These are phyloP conservation scores for Muraenolepis orangiensis DNA, from an alignment of 2,797 vertebrate species.

Conservation along the genomic window DNA sequence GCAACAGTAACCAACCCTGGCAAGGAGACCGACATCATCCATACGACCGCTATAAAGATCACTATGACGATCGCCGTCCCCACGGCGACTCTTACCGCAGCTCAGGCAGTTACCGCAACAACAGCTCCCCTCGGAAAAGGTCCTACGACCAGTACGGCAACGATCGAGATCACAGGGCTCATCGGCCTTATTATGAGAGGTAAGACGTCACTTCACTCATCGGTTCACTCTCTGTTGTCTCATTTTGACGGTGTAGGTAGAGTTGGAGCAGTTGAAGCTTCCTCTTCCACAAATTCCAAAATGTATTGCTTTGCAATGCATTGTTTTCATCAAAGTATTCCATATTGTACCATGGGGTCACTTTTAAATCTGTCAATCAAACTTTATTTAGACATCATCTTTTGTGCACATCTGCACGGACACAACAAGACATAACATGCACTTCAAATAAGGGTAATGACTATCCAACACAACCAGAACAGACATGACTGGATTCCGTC, in stretches of 20 bases:
- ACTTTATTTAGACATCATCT: too few species aligned
- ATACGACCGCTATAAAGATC: slow-evolving; percentile 97
- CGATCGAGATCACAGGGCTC: slow-evolving; percentile 89
- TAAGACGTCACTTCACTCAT: slow-evolving; percentile 46
- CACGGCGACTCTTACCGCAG: slow-evolving; percentile 86
- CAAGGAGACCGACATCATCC: slow-evolving; percentile 89
- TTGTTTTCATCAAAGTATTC: neutral
- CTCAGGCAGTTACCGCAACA: slow-evolving; percentile 86
- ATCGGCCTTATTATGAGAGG: slow-evolving; percentile 96
- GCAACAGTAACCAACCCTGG: slow-evolving; percentile 88
- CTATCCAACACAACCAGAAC: neutral
- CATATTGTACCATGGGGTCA: neutral
- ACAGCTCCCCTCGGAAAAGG: slow-evolving; percentile 85
- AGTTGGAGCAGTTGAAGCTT: neutral
- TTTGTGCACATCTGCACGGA: neutral
- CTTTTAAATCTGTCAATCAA: neutral
- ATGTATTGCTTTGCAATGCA: neutral
- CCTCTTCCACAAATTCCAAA: neutral
- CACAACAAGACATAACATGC: neutral
- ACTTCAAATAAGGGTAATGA: neutral
- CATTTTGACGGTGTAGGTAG: neutral
- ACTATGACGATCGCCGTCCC: slow-evolving; percentile 85
- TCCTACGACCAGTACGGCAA: slow-evolving; percentile 92
- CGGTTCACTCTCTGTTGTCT: neutral
- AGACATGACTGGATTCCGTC: too few species aligned